Conservation (phyloP, 1,140 invertebrate species). For the Rhopalosiphum maidis region DNA sequence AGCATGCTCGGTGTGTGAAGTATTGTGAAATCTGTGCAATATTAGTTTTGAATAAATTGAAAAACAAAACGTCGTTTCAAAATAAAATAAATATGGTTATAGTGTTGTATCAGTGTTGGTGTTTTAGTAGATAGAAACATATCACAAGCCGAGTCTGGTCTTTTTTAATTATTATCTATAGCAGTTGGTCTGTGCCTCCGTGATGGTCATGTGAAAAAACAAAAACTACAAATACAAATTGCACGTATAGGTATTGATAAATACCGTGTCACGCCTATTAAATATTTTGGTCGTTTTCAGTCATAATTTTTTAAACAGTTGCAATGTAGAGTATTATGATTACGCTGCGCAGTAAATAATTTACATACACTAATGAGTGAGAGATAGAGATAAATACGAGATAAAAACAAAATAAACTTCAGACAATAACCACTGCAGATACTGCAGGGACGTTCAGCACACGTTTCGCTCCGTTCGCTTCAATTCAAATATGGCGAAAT, state of each 20-base stretch:
- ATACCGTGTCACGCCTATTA: not conserved
- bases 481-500: not conserved
- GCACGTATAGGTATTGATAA: not conserved
- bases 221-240: not conserved
- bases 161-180: not conserved
- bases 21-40: not conserved
- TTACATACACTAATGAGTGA: not conserved
- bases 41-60: conserved; percentile 2
- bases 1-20: not conserved
- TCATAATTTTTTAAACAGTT: not conserved
- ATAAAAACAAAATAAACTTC: not conserved
- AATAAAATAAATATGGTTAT: not conserved
- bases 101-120: no score
- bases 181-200: no score
- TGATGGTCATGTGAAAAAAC: not conserved
- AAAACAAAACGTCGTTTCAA: not conserved
- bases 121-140: not conserved
- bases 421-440: not conserved
- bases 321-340: not conserved
- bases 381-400: not conserved
- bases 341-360: not conserved
- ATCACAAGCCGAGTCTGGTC: not conserved
- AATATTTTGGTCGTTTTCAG: not conserved
- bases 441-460: not conserved
- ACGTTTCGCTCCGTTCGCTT: not conserved